Percentiles rank a stretch among this genome's conserved stretches.
Evolutionary conservation across 1,140 invertebrate species (phyloP).

Genomic region (Drosophila azteca): DNA sequence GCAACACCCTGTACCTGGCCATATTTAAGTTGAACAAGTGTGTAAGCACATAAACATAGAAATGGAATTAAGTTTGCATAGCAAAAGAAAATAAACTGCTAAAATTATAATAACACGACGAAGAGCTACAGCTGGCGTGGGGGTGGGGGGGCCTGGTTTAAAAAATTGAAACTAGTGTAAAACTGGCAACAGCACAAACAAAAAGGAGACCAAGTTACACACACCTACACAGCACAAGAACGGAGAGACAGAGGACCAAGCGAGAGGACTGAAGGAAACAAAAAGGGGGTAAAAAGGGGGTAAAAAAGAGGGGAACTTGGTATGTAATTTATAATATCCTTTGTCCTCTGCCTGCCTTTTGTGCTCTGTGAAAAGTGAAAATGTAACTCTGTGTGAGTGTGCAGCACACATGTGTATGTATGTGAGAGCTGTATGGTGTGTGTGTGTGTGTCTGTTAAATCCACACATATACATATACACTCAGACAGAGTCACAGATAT

Average conservation of each 20-base stretch:
- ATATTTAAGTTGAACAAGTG: slow-evolving; percentile 75
- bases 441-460: slow-evolving; percentile 52
- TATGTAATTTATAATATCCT: slow-evolving; percentile 82
- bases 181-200: slow-evolving; percentile 41
- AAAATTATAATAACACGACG: slow-evolving; percentile 77
- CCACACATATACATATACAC: background rate
- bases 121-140: background rate
- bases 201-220: slow-evolving; percentile 46
- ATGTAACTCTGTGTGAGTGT: slow-evolving; percentile 45
- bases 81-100: slow-evolving; percentile 78
- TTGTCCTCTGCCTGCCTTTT: slow-evolving; percentile 63
- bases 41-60: slow-evolving; percentile 83
- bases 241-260: background rate
- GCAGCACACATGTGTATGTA: background rate
- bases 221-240: slow-evolving; percentile 21
- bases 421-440: slow-evolving; percentile 7
- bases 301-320: slow-evolving; percentile 37
- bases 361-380: slow-evolving; percentile 74
- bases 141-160: slow-evolving; percentile 9
- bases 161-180: slow-evolving; percentile 67
- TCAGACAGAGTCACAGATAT: no score
- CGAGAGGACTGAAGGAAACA: slow-evolving; percentile 40
- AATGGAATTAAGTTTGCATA: slow-evolving; percentile 83
- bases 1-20: slow-evolving; percentile 23
- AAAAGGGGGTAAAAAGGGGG: slow-evolving; percentile 1